Evolutionary conservation across 2,797 vertebrate species (phyloP).

Genomic region (Danio kyathit): DNA sequence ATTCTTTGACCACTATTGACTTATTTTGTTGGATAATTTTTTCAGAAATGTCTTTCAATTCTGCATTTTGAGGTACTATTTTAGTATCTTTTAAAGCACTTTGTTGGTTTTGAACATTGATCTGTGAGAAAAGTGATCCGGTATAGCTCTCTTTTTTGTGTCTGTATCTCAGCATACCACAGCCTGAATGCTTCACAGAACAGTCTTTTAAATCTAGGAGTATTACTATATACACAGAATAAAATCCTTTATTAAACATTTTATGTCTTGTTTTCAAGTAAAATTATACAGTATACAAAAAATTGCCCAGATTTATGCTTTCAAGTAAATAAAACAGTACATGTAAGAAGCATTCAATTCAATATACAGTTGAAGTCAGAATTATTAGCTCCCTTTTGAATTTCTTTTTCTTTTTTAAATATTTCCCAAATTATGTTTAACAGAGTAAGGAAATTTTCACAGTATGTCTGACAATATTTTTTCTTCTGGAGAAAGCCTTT

Average conservation of each 20-base stretch:
- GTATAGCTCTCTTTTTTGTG: conserved; percentile 27
- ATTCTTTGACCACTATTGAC: neutral
- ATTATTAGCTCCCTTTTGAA: no score
- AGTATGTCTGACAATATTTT: no score
- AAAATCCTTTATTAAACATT: neutral
- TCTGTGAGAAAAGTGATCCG: conserved; percentile 33
- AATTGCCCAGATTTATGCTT: neutral
- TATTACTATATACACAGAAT: neutral
- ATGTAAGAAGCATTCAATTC: neutral
- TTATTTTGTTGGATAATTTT: neutral
- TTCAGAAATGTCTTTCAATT: conserved; percentile 15
- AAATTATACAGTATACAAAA: neutral
- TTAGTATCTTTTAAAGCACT: conserved; percentile 1
- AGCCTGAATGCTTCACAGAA: conserved; percentile 4
- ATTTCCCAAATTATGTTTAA: no score
- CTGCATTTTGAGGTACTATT: conserved; percentile 28
- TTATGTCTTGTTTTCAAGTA: neutral
- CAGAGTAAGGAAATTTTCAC: no score
- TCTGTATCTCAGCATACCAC: conserved; percentile 14
- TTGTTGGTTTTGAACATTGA: conserved; percentile 28
- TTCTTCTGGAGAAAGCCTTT: no score
- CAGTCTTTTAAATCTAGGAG: conserved; percentile 4
- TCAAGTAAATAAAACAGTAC: neutral
- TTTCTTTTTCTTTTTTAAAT: no score
- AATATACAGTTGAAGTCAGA: no score